Evolutionary conservation across 2,113 vertebrate genomes (phyloP).

Genomic region (Hippocampus guttulatus): DNA sequence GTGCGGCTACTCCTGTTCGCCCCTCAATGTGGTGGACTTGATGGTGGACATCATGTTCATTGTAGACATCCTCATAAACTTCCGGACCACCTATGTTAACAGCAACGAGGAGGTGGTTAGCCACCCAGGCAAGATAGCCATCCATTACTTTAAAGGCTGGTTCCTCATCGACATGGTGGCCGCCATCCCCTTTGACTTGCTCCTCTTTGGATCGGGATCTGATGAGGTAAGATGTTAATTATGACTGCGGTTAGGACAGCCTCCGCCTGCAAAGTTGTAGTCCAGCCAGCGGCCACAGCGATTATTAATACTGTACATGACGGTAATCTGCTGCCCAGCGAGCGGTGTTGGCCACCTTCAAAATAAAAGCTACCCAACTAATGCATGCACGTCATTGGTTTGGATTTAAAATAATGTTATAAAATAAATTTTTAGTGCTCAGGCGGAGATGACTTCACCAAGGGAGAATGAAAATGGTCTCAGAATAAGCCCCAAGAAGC

Average conservation of each 20-base stretch:
- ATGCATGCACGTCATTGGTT: too few relatives aligned
- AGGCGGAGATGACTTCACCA: too few relatives aligned
- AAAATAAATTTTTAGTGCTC: too few relatives aligned
- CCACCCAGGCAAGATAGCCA: slow-evolving; percentile 94
- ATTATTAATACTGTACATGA: too few relatives aligned
- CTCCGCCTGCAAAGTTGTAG: background rate
- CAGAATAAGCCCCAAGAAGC: too few relatives aligned
- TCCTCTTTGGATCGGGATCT: slow-evolving; percentile 97
- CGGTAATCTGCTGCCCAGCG: too few relatives aligned
- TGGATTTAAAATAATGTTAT: too few relatives aligned
- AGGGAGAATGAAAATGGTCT: too few relatives aligned
- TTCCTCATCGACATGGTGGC: slow-evolving; percentile 99
- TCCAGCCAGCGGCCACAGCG: too few relatives aligned
- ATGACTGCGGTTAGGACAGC: background rate
- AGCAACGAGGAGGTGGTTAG: slow-evolving; percentile 97
- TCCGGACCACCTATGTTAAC: slow-evolving; percentile 98
- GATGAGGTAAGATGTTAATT: slow-evolving; percentile 84
- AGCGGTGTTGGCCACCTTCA: too few relatives aligned
- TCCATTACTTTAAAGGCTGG: slow-evolving; percentile 99
- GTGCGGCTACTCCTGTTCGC: slow-evolving; percentile 97
- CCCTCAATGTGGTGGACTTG: slow-evolving; percentile 94
- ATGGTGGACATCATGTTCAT: slow-evolving; percentile 99
- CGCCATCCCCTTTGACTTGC: slow-evolving; percentile 97
- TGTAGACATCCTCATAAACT: slow-evolving; percentile 99
- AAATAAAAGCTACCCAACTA: too few relatives aligned